Percentiles rank a stretch among this genome's conserved stretches.
Conservation (phyloP, 2,113 vertebrate genomes). For the Gila orcuttii region DNA sequence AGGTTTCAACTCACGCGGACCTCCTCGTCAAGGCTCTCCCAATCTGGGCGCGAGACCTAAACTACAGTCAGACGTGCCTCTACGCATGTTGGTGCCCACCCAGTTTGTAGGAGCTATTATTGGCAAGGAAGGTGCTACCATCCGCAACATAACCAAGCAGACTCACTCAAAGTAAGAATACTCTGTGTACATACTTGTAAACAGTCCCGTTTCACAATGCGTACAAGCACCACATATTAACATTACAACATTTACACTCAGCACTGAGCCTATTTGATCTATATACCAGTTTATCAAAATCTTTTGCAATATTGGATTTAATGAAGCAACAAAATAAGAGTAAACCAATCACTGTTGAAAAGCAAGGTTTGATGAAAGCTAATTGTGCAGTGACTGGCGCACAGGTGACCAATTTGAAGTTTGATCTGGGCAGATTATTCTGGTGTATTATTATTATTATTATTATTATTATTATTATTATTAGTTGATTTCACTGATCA, state of each 20-base stretch:
- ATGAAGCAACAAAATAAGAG: not conserved
- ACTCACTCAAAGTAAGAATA: conserved; percentile 94
- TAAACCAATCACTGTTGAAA: not conserved
- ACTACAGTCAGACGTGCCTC: conserved; percentile 87
- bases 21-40: conserved; percentile 87
- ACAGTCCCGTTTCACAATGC: not conserved
- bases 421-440: not conserved
- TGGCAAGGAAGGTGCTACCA: conserved; percentile 96
- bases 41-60: conserved; percentile 85
- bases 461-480: not conserved
- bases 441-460: too few relatives aligned
- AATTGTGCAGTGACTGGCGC: not conserved
- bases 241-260: not conserved
- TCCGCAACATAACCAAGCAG: conserved; percentile 97
- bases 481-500: not conserved
- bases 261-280: not conserved
- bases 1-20: conserved; percentile 84
- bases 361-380: too few relatives aligned
- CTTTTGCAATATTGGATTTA: not conserved
- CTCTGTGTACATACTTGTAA: not conserved
- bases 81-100: conserved; percentile 93
- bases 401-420: not conserved
- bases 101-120: conserved; percentile 98
- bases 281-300: not conserved
- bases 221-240: not conserved